These are phyloP conservation scores for Pithys albifrons DNA, from an alignment of 2,113 vertebrate species.

Conservation along the genomic window DNA sequence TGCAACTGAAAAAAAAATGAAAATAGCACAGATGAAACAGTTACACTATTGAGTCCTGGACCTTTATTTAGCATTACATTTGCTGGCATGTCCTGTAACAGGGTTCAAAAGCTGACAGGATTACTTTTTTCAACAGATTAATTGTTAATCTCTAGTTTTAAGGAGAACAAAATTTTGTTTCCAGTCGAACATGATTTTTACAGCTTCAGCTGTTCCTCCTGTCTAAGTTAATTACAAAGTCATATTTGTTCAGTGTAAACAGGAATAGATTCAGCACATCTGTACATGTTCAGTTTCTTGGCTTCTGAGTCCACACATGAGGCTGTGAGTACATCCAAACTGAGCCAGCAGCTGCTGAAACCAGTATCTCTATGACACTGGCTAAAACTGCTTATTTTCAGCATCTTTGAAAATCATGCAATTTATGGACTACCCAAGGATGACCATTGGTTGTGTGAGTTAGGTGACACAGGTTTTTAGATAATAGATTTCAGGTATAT, in stretches of 20 bases:
- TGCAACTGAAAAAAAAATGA: not conserved
- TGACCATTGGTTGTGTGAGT: not conserved
- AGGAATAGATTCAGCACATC: not conserved
- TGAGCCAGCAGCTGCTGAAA: not conserved
- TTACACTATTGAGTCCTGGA: not conserved
- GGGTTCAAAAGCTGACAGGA: not conserved
- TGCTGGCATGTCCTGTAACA: not conserved
- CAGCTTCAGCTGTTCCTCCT: not conserved
- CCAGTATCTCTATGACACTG: not conserved
- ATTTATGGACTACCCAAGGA: not conserved
- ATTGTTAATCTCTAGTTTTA: not conserved
- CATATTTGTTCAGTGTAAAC: not conserved
- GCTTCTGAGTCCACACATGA: not conserved
- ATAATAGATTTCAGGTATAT: not conserved
- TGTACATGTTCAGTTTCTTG: not conserved
- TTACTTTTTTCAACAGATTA: not conserved
- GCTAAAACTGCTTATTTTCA: not conserved
- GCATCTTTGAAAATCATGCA: not conserved
- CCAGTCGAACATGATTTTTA: not conserved
- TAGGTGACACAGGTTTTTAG: not conserved
- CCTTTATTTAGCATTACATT: conserved; percentile 7
- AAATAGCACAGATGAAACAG: not conserved
- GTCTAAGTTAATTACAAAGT: not conserved
- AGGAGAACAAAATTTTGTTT: not conserved
- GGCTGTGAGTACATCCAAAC: not conserved